Conservation (phyloP, 2,888 invertebrate genomes). For the Palloptera scutellata region DNA sequence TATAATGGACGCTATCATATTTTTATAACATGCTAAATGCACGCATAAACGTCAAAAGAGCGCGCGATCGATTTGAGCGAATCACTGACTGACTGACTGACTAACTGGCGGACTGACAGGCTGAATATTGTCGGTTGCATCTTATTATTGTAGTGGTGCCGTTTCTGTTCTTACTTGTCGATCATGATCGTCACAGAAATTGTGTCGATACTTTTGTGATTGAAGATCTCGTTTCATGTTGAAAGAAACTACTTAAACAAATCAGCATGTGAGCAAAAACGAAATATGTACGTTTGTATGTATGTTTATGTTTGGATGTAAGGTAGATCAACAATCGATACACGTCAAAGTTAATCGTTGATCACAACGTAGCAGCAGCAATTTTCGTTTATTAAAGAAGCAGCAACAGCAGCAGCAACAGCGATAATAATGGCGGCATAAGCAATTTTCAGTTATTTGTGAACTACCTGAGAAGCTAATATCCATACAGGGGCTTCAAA, state of each 20-base stretch:
- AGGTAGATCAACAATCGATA: constrained; percentile 31
- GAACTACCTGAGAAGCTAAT: constrained; percentile 62
- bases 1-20: constrained; percentile 63
- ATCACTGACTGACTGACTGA: constrained; percentile 25
- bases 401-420: constrained; percentile 7
- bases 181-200: constrained; percentile 20
- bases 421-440: constrained; percentile 36
- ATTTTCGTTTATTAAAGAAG: neutral
- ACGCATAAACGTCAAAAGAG: constrained; percentile 42
- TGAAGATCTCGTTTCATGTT: constrained; percentile 40
- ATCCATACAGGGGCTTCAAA: constrained; percentile 17
- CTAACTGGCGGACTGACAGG: constrained; percentile 27
- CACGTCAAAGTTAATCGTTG: constrained; percentile 1
- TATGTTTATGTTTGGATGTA: no score
- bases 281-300: no score
- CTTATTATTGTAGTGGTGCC: neutral
- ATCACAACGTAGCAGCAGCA: constrained; percentile 1
- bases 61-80: constrained; percentile 10
- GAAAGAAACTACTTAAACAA: constrained; percentile 58
- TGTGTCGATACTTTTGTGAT: constrained; percentile 30
- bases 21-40: constrained; percentile 63
- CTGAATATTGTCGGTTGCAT: constrained; percentile 1
- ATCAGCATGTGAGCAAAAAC: constrained; percentile 39
- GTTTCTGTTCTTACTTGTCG: constrained; percentile 17
- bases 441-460: constrained; percentile 62